Evolutionary conservation across 2,888 invertebrate genomes (phyloP), one percentile per base, ranked within the genome.

Genomic region (Hesperia comma): DNA sequence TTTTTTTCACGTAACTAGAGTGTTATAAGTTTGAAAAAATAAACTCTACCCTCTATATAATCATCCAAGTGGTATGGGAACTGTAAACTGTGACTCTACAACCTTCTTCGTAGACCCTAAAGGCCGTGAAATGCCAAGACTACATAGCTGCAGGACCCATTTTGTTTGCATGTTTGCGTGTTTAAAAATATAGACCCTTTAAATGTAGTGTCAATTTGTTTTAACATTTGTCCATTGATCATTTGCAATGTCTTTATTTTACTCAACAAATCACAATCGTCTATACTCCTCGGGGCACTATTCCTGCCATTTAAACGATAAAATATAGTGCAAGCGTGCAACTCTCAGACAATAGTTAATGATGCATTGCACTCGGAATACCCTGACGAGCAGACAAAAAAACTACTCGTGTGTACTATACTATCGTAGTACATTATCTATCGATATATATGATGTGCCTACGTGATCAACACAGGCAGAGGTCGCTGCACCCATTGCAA

Each of bases 401-500:
- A 32, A 53, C 17, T n/a, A 54, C 49, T 40, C 14, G 0, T 37
- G 15, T 12, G 17, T 62, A 37, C 26, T 26, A 26, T 26, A 26
- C 26, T 26, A 4, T 26, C 21, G 43, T 51, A 33, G 43, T 62
- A 68, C 66, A 55, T 63, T 68, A 70, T 69, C 71, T 71, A 70
- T 68, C 54, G 57, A 41, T 54, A 60, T 54, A 60, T 71, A 61
- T 60, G 61, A 51, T 58, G 70, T 72, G 79, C 77, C 74, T 79
- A 79, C 80, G 80, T 79, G 79, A 78, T 76, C 74, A 63, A 55
- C 56, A 57, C 61, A 43, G 58, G 63, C 53, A 60, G 72, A 79
- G 87, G 86, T 87, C 85, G 79, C 75, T 86, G 87, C 86, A 86
- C 87, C 76, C 79, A 77, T 73, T 84, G 85, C 87, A 81, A 86